Percentiles rank a stretch among this genome's conserved stretches.
These are phyloP conservation scores for Campaea margaritaria DNA, from an alignment of 2,888 invertebrate genomes.

Conservation along the genomic window DNA sequence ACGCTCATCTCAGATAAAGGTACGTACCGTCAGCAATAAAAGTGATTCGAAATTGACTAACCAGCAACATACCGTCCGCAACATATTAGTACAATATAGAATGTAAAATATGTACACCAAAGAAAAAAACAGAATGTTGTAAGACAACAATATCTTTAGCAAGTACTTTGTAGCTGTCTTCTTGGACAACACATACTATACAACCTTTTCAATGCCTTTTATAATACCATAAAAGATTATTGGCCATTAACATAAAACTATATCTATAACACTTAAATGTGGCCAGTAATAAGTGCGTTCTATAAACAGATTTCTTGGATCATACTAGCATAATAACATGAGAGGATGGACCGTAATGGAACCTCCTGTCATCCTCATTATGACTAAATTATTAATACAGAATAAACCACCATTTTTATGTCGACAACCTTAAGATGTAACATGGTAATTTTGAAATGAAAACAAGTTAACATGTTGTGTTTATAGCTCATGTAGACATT, in stretches of 20 bases:
- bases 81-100: no score
- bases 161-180: no score
- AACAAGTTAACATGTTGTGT: constrained; percentile 55
- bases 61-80: no score
- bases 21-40: no score
- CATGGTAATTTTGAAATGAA: constrained; percentile 55
- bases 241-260: no score
- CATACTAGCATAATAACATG: constrained; percentile 26
- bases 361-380: constrained; percentile 36
- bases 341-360: constrained; percentile 21
- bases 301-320: constrained; percentile 32
- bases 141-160: no score
- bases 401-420: constrained; percentile 55
- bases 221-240: background rate
- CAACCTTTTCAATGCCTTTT: background rate
- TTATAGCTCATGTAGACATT: constrained; percentile 52
- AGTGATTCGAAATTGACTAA: background rate
- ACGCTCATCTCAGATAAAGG: no score
- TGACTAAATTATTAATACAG: constrained; percentile 49
- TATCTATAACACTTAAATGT: constrained; percentile 2
- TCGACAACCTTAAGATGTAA: constrained; percentile 46
- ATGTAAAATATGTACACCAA: no score
- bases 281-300: constrained; percentile 5
- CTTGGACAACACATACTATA: background rate
- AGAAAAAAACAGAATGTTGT: no score